These are phyloP conservation scores for Falcunculus frontatus DNA, from an alignment of 2,113 vertebrate genomes.

Conservation along the genomic window DNA sequence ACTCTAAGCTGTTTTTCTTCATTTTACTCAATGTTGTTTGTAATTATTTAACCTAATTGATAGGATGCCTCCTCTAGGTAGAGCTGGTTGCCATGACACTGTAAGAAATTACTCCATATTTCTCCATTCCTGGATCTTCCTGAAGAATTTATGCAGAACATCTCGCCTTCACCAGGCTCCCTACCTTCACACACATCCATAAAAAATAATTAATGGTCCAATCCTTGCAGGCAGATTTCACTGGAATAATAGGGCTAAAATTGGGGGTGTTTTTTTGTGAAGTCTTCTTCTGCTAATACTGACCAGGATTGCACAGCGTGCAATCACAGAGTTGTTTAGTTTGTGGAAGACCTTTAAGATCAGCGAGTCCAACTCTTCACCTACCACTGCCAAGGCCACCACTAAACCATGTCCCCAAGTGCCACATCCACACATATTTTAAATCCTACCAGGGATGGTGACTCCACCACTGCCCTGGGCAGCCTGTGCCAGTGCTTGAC, in stretches of 20 bases:
- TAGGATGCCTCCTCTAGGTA: not conserved
- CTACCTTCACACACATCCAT: not conserved
- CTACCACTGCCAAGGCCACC: not conserved
- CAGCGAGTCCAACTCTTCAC: not conserved
- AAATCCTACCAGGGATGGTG: not conserved
- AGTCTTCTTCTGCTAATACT: not conserved
- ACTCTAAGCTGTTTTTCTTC: not conserved
- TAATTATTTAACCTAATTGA: slow-evolving; percentile 37
- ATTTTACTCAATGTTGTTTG: not conserved
- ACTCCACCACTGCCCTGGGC: not conserved
- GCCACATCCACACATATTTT: fast-evolving
- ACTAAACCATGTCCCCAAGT: not conserved
- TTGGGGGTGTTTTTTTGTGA: fast-evolving
- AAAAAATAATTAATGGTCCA: not conserved
- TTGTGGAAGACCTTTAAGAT: not conserved
- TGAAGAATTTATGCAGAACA: not conserved
- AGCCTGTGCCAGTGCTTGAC: too few species aligned
- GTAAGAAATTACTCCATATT: not conserved
- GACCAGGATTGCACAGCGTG: not conserved
- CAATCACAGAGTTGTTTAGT: not conserved
- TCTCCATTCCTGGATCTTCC: not conserved
- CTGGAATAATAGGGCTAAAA: not conserved
- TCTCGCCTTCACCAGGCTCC: not conserved
- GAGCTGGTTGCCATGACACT: slow-evolving; percentile 2
- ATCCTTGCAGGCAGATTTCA: not conserved